A percentile compares a stretch with the other conserved stretches of the same genome.
phyloP scores from a whole-genome alignment of 2,113 vertebrate species.

The Glareola pratincola region DNA sequence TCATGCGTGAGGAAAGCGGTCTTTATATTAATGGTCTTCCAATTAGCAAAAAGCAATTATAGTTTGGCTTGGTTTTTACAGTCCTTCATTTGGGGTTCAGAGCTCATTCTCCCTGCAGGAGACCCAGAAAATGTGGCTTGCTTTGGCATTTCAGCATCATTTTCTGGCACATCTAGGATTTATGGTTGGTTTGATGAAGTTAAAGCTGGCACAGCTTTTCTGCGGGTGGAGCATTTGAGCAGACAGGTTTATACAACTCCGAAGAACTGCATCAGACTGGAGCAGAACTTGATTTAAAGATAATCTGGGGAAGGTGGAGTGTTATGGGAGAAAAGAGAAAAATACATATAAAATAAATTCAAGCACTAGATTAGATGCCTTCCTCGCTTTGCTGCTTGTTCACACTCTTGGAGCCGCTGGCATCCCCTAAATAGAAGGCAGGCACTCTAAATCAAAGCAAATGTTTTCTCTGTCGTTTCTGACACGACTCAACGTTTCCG shows the following conservation, averaged over 20 bases:
- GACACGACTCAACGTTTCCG: neutral
- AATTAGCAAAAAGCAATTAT: conserved; percentile 7
- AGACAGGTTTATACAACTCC: conserved; percentile 45
- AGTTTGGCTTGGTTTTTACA: neutral
- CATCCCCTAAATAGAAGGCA: conserved; percentile 21
- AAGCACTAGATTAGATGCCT: neutral
- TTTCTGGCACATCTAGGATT: conserved; percentile 18
- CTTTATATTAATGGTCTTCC: neutral
- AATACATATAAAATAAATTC: conserved; percentile 35
- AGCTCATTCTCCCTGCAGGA: neutral
- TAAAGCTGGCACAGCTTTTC: conserved; percentile 30
- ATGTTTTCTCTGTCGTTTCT: conserved; percentile 14
- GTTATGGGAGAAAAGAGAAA: conserved; percentile 22
- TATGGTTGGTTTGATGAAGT: conserved; percentile 18
- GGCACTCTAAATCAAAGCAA: conserved; percentile 7
- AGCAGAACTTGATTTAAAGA: conserved; percentile 23
- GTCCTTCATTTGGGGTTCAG: neutral
- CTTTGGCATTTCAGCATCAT: neutral
- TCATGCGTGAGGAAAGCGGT: neutral
- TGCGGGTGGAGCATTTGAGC: conserved; percentile 11
- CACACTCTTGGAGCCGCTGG: neutral
- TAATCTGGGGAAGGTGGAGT: neutral
- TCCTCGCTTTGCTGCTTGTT: neutral
- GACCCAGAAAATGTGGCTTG: neutral
- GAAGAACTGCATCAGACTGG: conserved; percentile 29